Evolutionary conservation across 2,888 invertebrate species (phyloP), one percentile per base, ranked within the genome.

Genomic region (Caenorhabditis panamensis): DNA sequence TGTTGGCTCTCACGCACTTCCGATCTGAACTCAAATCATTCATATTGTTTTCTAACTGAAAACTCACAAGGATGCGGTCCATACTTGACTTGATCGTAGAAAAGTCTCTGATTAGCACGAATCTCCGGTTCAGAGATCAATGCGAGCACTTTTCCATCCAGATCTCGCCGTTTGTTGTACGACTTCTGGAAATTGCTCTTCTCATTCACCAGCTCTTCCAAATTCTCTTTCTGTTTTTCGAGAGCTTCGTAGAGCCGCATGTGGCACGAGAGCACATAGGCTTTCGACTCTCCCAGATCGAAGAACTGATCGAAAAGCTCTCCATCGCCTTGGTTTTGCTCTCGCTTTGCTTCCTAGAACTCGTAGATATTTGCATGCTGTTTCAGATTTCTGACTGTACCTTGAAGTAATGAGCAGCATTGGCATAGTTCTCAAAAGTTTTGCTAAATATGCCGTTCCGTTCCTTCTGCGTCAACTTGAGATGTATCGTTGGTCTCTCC

Each of bases 21-120:
- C 82, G 59, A 28, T 69, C 85, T 85, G 36, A 31, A 79, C 3
- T 3, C 9, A 9, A 9, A 41, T 47, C 18, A 66, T 51, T 56
- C 24, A 8, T 4, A 6, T 4, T 31, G 31, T 9, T 31, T 31
- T 4, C 4, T 6, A 31, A 9, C 16, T 41, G 47, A 36, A 47
- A 47, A 64, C 72, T 71, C 20, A 85, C 83, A 51, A 3, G 78
- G 82, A 79, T 82, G 79, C 13, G 71, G 68, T 9, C 85, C 85
- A 56, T 85, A 85, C 44, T 79, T 85, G 24, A 63, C 54, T 54
- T 76, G 58, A 54, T 85, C 85, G 36, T 69, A 82, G 41, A 78
- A 77, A 11, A 82, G 41, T 41, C 63, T 63, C 37, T 73, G 72
- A 22, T 58, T 61, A 1, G 31, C 49, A 41, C 72, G 51, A 28